Percentiles rank a stretch among this genome's conserved stretches.
phyloP scores from a whole-genome alignment of 2,113 vertebrate species.

The Pelecanus crispus region DNA sequence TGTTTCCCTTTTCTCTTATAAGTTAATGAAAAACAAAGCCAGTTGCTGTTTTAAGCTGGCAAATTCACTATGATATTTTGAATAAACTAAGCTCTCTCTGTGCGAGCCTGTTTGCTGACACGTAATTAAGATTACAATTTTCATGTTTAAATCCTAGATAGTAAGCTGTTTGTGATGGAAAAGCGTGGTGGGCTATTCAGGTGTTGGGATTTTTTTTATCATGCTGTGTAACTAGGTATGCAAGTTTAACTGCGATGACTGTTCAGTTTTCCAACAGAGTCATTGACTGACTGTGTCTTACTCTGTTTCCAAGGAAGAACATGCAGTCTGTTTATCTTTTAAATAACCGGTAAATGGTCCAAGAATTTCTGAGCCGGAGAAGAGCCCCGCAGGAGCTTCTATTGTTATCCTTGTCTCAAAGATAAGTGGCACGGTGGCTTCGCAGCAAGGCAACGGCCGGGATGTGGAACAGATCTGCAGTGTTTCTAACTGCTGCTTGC shows the following conservation, averaged over 20 bases:
- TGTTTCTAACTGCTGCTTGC: neutral
- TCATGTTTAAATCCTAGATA: neutral
- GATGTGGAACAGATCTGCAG: neutral
- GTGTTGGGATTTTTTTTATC: neutral
- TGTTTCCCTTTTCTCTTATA: neutral
- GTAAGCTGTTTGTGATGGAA: neutral
- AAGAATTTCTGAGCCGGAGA: neutral
- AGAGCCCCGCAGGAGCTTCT: neutral
- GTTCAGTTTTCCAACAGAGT: neutral
- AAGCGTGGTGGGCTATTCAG: neutral
- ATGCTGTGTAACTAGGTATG: neutral
- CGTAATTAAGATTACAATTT: neutral
- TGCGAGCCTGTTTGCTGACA: neutral
- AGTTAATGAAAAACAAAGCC: neutral
- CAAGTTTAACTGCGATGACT: neutral
- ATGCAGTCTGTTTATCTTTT: neutral
- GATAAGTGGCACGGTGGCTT: rapidly evolving
- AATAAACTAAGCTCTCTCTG: neutral
- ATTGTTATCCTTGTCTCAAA: neutral
- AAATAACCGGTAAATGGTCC: neutral
- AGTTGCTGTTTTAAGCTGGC: neutral
- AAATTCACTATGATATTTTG: neutral
- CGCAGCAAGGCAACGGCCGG: rapidly evolving
- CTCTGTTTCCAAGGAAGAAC: neutral
- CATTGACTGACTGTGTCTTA: neutral